Evolutionary conservation across 2,113 vertebrate genomes (phyloP).

Genomic region (Xyliphius kryptos): DNA sequence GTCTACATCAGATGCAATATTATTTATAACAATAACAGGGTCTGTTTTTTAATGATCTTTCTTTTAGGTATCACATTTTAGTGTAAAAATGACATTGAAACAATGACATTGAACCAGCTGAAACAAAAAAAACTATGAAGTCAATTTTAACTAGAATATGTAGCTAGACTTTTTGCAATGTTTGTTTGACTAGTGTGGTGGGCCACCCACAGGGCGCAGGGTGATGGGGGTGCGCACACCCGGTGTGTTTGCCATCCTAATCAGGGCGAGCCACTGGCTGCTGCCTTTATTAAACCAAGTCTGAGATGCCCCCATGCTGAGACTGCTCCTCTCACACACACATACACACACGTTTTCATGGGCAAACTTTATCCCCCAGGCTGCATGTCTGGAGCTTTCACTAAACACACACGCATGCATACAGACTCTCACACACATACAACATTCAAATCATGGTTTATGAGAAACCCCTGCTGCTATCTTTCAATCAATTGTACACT

Average conservation of each 20-base stretch:
- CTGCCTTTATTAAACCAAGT: conserved; percentile 55
- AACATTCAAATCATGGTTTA: conserved; percentile 31
- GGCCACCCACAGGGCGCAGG: conserved; percentile 50
- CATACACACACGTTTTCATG: conserved; percentile 35
- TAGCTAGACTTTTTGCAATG: conserved; percentile 19
- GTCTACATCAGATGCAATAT: too few species aligned
- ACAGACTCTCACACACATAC: too few species aligned
- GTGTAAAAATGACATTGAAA: too few species aligned
- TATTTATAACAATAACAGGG: too few species aligned
- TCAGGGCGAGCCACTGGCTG: conserved; percentile 56
- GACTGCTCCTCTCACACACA: conserved; percentile 48
- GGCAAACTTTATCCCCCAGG: not conserved
- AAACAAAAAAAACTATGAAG: conserved; percentile 6
- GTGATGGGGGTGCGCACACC: conserved; percentile 38
- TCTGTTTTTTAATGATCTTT: too few species aligned
- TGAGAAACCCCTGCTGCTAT: conserved; percentile 32
- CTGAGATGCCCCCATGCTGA: conserved; percentile 55
- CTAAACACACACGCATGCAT: too few species aligned
- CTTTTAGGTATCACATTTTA: too few species aligned
- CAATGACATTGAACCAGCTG: too few species aligned
- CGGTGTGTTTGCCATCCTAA: conserved; percentile 60
- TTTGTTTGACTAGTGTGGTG: conserved; percentile 44
- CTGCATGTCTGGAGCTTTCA: not conserved
- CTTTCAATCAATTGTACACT: conserved; percentile 42
- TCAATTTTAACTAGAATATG: conserved; percentile 26